Evolutionary conservation across 35 echinoderm and acorn worm species (phyloP).

Genomic region (Heliocidaris erythrogramma): DNA sequence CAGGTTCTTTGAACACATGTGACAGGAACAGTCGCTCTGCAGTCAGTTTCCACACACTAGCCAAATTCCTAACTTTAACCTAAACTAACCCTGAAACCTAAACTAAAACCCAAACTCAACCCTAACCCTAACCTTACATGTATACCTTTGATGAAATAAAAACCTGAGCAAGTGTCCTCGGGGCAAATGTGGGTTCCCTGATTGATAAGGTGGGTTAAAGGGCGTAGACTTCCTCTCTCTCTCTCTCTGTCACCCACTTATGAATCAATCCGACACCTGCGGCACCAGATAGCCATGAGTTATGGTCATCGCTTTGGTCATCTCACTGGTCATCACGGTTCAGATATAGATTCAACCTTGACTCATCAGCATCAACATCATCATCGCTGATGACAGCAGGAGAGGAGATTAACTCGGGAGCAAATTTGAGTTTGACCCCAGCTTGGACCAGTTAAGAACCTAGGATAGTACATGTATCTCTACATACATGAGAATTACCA

Average conservation of each 20-base stretch:
- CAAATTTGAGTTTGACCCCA: neutral
- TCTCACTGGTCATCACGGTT: neutral
- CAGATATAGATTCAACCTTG: neutral
- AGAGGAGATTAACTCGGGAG: neutral
- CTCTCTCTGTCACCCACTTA: neutral
- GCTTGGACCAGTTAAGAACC: neutral
- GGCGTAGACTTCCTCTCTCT: neutral
- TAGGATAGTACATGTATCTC: neutral
- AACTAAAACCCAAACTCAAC: no score
- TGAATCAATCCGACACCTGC: neutral
- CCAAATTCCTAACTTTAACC: no score
- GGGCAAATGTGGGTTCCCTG: neutral
- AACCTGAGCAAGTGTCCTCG: neutral
- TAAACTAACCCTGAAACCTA: no score
- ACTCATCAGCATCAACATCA: neutral
- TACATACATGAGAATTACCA: neutral
- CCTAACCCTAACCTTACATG: no score
- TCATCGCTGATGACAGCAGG: neutral
- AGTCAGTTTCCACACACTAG: no score
- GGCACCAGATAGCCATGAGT: neutral
- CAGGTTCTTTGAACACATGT: no score
- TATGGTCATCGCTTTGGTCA: neutral
- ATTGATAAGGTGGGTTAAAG: neutral
- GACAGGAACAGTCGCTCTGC: no score
- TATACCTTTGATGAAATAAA: no score